Base-by-base conservation (phyloP, 2,113 vertebrate genomes). In the Phocoena sinus region DNA sequence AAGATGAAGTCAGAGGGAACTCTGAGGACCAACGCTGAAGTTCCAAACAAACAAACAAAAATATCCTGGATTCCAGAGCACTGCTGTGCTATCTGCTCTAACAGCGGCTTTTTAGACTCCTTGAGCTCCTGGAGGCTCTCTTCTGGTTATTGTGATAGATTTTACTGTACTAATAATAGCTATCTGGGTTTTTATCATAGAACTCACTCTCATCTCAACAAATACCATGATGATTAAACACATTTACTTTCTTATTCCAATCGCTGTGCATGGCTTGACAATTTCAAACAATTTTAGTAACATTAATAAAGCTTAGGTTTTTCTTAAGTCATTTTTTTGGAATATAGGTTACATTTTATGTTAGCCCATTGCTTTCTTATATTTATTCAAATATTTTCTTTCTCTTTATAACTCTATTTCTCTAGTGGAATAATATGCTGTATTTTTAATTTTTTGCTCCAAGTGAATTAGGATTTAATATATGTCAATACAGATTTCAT, bases 271-370 rank as follows among this genome's bases (percentile, higher is more conserved):
- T 67, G 53, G 4, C 44, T 88, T 91, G 81, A 74, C 65, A 88
- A 81, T 95, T 94, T 84, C n/a, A 91, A 79, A 88, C 6, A 67
- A 74, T 88, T 91, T 94, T 84, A 89, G 28, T 74, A 53, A 21
- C 70, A 95, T 88, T 95, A 47, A 79, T 63, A 90, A 93, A 95
- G 90, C 28, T 95, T 70, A 95, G 17, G 2, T 44, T 94, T 94
- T 74, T 73, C 86, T 5, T 68, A 87, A 70, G 44, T 87, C 56
- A 71, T 92, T 92, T 95, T 90, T 70, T 73, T 65, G 90, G 62
- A 82, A 56, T n/a, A 65, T 70, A 95, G 87, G 50, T 93, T 68
- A 65, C 0, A 50, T 47, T 77, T 65, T 86, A 50, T 7, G 21
- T 90, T 95, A 41, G 41, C 23, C 10, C 41, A 95, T 63, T 90